These are phyloP conservation scores for Chaetogeoica ovagalla DNA, from an alignment of 2,888 invertebrate species.

Conservation along the genomic window DNA sequence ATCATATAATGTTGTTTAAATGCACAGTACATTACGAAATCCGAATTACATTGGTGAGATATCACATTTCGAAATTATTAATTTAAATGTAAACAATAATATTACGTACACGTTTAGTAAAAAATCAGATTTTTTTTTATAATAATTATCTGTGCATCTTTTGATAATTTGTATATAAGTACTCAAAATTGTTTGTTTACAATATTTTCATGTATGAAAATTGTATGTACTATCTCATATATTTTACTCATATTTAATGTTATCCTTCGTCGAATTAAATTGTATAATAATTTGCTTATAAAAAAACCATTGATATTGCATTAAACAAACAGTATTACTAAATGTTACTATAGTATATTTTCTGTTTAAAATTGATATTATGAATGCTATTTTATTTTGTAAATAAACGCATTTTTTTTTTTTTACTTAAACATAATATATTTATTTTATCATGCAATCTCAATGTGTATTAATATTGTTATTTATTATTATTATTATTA, in stretches of 20 bases:
- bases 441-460: slow-evolving; percentile 42
- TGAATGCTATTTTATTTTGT: slow-evolving; percentile 30
- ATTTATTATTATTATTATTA: not conserved
- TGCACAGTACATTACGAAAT: not conserved
- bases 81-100: not conserved
- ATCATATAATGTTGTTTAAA: not conserved
- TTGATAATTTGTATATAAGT: not conserved
- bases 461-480: not conserved
- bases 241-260: not conserved
- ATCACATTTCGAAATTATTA: not conserved
- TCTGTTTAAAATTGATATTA: slow-evolving; percentile 12
- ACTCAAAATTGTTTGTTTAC: too few relatives aligned
- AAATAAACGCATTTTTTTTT: slow-evolving; percentile 38
- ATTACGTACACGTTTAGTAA: too few relatives aligned
- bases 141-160: not conserved
- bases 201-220: too few relatives aligned
- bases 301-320: not conserved
- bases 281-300: not conserved
- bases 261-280: not conserved
- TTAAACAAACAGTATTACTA: not conserved
- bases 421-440: slow-evolving; percentile 10
- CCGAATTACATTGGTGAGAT: slow-evolving; percentile 10
- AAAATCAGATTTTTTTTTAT: not conserved
- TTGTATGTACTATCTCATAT: too few relatives aligned
- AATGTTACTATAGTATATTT: slow-evolving; percentile 5